Conservation (phyloP, 1,140 invertebrate species). For the Saccostrea glomerata region DNA sequence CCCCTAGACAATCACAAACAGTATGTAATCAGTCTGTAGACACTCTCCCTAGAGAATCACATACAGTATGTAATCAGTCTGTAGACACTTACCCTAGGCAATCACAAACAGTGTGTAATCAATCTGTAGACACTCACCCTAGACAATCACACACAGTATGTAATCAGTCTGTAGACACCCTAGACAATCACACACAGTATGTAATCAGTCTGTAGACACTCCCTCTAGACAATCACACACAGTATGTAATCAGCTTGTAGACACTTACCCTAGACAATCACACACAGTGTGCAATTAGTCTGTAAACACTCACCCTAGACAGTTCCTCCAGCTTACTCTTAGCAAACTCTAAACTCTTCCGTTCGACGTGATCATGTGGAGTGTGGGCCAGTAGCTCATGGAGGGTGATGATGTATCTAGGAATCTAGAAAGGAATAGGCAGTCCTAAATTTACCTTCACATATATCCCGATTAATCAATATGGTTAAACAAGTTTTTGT, state of each 20-base stretch:
- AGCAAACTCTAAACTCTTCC: conserved; percentile 92
- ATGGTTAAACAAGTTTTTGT: neutral
- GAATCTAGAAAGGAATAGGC: conserved; percentile 83
- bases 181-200: too few relatives aligned
- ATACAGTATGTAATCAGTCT: too few relatives aligned
- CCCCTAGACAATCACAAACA: conserved; percentile 40
- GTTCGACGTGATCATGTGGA: conserved; percentile 96
- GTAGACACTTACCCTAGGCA: too few relatives aligned
- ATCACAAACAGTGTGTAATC: too few relatives aligned
- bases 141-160: conserved; percentile 43
- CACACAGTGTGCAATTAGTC: conserved; percentile 25
- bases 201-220: neutral
- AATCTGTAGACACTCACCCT: too few relatives aligned
- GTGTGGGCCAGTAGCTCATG: conserved; percentile 95
- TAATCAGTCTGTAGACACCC: neutral
- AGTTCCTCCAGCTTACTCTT: conserved; percentile 90
- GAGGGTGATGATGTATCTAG: conserved; percentile 94
- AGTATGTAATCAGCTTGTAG: neutral
- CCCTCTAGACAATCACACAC: conserved; percentile 41
- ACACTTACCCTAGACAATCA: neutral
- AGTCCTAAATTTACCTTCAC: conserved; percentile 28
- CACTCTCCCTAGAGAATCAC: too few relatives aligned
- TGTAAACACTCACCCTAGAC: too few relatives aligned
- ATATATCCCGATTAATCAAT: too few relatives aligned
- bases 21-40: neutral